phyloP scores from a whole-genome alignment of 1,140 invertebrate genomes.

The Sesamia nonagrioides region DNA sequence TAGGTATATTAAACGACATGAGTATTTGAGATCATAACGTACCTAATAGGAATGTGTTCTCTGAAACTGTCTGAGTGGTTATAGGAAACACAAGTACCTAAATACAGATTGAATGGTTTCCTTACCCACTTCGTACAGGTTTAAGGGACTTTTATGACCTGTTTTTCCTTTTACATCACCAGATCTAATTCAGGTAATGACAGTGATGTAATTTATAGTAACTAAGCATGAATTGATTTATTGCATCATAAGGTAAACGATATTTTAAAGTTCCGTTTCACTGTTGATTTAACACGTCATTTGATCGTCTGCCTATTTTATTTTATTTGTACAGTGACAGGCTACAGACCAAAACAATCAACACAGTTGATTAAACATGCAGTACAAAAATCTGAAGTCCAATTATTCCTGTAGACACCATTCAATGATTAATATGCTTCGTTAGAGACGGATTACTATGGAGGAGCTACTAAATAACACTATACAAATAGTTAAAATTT shows the following conservation, averaged over 20 bases:
- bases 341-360: no score
- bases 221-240: background rate
- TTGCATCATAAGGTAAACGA: conserved; percentile 1
- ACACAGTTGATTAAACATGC: no score
- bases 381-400: no score
- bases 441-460: no score
- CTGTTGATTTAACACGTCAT: background rate
- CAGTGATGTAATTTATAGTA: background rate
- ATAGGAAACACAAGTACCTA: conserved; percentile 10
- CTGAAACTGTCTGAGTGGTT: background rate
- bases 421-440: no score
- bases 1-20: background rate
- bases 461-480: no score
- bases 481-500: no score
- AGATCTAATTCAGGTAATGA: background rate
- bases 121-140: background rate
- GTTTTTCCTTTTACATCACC: conserved; percentile 1
- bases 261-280: background rate
- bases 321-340: no score
- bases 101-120: background rate
- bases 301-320: background rate
- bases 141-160: conserved; percentile 22
- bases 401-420: no score
- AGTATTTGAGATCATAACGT: background rate
- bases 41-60: background rate